These are phyloP conservation scores for Cinclus cinclus DNA, from an alignment of 2,113 vertebrate species.

Conservation along the genomic window DNA sequence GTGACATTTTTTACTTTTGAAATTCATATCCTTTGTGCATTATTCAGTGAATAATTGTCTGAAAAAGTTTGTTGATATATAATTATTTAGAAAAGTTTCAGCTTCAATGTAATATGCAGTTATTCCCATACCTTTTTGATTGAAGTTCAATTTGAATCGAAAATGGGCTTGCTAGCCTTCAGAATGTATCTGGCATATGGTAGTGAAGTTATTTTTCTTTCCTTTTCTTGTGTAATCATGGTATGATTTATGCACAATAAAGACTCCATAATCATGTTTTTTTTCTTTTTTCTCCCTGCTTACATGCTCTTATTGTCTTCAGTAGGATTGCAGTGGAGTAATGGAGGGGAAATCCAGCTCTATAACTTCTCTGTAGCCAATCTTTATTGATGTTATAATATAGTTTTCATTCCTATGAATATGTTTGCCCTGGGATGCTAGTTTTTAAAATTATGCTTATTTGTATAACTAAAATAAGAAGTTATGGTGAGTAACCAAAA, in stretches of 20 bases:
- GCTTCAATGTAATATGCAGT: neutral
- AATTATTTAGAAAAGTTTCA: constrained; percentile 49
- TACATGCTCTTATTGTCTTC: neutral
- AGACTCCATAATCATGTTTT: neutral
- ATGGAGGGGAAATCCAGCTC: neutral
- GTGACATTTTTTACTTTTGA: constrained; percentile 48
- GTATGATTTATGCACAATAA: constrained; percentile 17
- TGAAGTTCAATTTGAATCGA: constrained; percentile 10
- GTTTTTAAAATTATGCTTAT: neutral
- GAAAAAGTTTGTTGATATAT: constrained; percentile 38
- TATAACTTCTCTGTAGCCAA: neutral
- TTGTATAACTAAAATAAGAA: neutral
- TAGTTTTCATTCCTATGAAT: neutral
- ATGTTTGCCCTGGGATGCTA: neutral
- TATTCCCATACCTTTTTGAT: constrained; percentile 48
- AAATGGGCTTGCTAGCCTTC: constrained; percentile 32
- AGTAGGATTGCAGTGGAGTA: neutral
- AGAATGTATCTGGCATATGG: constrained; percentile 17
- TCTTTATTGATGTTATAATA: neutral
- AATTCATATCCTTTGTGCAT: constrained; percentile 58
- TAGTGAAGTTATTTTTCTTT: constrained; percentile 11
- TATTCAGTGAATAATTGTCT: constrained; percentile 61
- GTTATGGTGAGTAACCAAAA: neutral
- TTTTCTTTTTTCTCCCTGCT: neutral
- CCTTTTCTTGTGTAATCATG: neutral